Evolutionary conservation across 2,888 invertebrate species (phyloP), one percentile per base, ranked within the genome.

Genomic region (Teleiodes luculella): DNA sequence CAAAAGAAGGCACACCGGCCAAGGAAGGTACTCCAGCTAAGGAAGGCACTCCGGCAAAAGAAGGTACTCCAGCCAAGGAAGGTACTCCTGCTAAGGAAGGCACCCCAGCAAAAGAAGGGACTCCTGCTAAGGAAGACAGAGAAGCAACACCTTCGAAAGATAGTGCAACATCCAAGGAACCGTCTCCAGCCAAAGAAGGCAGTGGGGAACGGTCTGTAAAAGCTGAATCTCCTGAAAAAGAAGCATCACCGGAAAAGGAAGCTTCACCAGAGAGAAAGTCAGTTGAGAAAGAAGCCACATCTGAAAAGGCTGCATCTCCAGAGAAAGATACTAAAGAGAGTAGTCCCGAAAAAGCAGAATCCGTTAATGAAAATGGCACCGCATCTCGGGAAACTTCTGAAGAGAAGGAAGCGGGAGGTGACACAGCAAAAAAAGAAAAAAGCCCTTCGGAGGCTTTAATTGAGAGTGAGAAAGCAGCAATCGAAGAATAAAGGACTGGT

Each of bases 371-470:
- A 64, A 88, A 89, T 68, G 90, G 89, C 33, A 75, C 83, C 20
- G 70, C 68, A 1, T 90, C 90, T 60, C 86, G 85, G 50, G 87
- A 86, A 50, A 78, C 78, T 37, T 90, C 90, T 31, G 72, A 76
- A 28, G 90, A 87, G 56, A 86, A 83, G 56, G 78, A 82, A 35
- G 66, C 59, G 14, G 61, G 53, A 4, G 60, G 56, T 50, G 69
- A 66, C 57, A 72, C 67, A 57, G 64, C 64, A 24, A 83, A 80
- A 69, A 81, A 78, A 58, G 82, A 82, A 16, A 78, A 82, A 20
- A 78, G 80, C 57, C 77, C 81, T 5, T 88, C 90, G 0, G 84
- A 85, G 61, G 76, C 81, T 60, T 76, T 90, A 55, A 87, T 90
- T 61, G 71, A 82, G 63, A 90, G 78, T 63, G 90, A 90, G 70